Conservation (phyloP, 2,888 invertebrate genomes). For the Leistus spinibarbis region DNA sequence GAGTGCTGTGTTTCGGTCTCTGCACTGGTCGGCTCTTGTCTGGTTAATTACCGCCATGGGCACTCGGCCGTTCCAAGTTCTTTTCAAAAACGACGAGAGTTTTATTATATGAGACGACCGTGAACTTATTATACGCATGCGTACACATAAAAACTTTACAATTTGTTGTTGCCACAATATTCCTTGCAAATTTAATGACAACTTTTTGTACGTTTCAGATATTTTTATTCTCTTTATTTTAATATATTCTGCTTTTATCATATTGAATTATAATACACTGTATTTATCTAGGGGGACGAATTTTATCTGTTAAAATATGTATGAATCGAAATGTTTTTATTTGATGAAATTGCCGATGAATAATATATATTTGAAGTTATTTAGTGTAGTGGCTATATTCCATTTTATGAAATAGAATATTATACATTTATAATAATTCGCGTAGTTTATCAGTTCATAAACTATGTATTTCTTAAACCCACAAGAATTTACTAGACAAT, state of each 20-base stretch:
- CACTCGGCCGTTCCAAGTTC: constrained; percentile 4
- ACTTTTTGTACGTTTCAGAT: background rate
- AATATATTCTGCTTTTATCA: background rate
- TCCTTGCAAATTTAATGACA: constrained; percentile 22
- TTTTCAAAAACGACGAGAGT: constrained; percentile 22
- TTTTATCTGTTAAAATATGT: background rate
- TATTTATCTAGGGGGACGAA: background rate
- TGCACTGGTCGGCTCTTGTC: constrained; percentile 3
- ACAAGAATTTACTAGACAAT: no score
- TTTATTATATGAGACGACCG: constrained; percentile 24
- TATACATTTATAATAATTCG: no score
- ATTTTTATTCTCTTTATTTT: background rate
- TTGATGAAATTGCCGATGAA: no score
- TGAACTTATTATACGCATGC: constrained; percentile 31
- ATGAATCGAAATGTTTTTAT: background rate
- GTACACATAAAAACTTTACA: constrained; percentile 22
- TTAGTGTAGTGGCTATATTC: no score
- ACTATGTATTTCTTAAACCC: no score
- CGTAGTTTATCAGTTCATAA: no score
- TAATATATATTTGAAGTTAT: no score
- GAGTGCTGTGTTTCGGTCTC: background rate
- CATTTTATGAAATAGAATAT: no score
- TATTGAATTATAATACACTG: background rate
- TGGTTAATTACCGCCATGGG: constrained; percentile 25
- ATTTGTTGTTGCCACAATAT: constrained; percentile 27